Base-by-base conservation (phyloP, 1,140 invertebrate genomes). In the Drosophila mauritiana region DNA sequence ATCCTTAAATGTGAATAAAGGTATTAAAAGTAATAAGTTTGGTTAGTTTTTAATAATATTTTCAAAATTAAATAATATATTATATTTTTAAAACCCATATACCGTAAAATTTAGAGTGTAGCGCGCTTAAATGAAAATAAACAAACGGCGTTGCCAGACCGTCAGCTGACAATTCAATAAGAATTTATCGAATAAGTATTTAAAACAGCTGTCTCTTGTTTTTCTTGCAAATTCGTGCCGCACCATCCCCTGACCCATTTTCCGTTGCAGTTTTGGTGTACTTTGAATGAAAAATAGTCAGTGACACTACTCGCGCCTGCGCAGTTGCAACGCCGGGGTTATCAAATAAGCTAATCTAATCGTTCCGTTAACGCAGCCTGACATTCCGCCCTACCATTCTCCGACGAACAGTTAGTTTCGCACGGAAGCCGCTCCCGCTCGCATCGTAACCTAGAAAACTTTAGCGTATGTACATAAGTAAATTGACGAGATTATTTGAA, bases 331-430 rank as follows among this genome's bases (percentile, higher is more conserved):
- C 40, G 20, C 39, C 48, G 48, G 40, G 37, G 65, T 77, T 89
- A 89, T 88, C 80, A 84, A 34, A 43, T 39, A 37, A 48, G 39
- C 51, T 86, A 83, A 83, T 88, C 84, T 83, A 80, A 89, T 88
- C 83, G 69, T 62, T 49, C 48, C 39, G 49, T 69, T 64, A 69
- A 73, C 57, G 45, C 48, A 52, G 54, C 36, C 40, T 57, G 51
- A 34, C 59, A 54, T 17, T 51, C 17, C 67, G 73, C 53, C 39
- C 51, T 20, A 36, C 20, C 42, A 49, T 49, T 17, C 42, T 20
- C 34, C 3, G 36, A 12, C 52, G 22, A 31, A 34, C 54, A 13
- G 12, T 70, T 36, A 70, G 67, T 70, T 70, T 83, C 53, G 42
- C 69, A 55, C 40, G 56, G 25, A 83, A 79, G 70, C 75, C 83